Evolutionary conservation across 2,113 vertebrate species (phyloP), one percentile per base, ranked within the genome.

Genomic region (Paradoxurus hermaphroditus): DNA sequence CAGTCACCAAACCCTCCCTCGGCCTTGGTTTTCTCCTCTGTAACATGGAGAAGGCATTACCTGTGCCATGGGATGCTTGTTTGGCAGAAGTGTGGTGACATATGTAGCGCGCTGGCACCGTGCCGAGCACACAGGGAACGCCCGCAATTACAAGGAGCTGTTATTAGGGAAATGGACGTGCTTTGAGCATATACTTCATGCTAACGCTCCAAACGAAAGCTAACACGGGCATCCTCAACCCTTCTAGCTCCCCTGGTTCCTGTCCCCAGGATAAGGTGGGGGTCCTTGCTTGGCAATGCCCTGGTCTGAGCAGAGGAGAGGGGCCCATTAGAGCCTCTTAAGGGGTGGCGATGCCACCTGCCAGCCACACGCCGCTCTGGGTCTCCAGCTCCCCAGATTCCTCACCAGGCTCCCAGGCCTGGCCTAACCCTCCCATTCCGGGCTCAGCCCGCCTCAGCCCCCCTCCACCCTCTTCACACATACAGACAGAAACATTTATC

Each of bases 401-500:
- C 34, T 39, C 63, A 31, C 39, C 27, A 82, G 67, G 7, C 1
- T 18, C 83, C 25, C 19, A 36, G 59, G 7, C 12, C 65, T 86
- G 49, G 41, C 70, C 13, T 81, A 77, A 67, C 75, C 41, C 29
- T 65, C 49, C 53, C 25, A 31, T 79, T 62, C 49, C 18, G n/a
- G n/a, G 27, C 23, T 88, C 13, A 87, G 56, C 18, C 36, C 63
- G 31, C 36, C 5, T 15, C 36, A n/a, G 29, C 29, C 19, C n/a
- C 31, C 1, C 23, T 29, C n/a, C 25, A 67, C 13, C 15, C 18
- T 15, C 46, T 68, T 10, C 73, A 90, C n/a, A 27, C 36, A 82
- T 56, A 91, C 5, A 86, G 19, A 67, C 21, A 72, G 18, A 87
- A 49, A 68, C 34, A 41, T 27, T 95, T 97, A 98, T 96, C 96